phyloP scores from a whole-genome alignment of 2,797 vertebrate species.

The Babyrousa celebensis region DNA sequence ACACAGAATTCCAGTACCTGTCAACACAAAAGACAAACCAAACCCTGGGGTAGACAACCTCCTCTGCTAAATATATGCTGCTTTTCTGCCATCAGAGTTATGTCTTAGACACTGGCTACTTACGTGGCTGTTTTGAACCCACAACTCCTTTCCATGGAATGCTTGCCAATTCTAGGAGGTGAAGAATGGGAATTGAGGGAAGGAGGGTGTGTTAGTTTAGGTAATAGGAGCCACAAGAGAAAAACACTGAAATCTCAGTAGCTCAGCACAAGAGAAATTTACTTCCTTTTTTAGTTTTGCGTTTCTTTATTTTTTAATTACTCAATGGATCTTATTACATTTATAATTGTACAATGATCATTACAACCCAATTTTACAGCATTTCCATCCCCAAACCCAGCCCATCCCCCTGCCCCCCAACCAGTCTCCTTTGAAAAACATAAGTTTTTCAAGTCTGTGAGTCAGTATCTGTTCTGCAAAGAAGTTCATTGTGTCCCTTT shows the following conservation, averaged over 20 bases:
- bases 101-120: background rate
- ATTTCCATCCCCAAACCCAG: too few relatives aligned
- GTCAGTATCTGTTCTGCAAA: too few relatives aligned
- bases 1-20: background rate
- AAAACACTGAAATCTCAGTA: background rate
- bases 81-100: background rate
- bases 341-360: too few relatives aligned
- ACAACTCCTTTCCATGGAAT: background rate
- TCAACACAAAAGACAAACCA: background rate
- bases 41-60: background rate
- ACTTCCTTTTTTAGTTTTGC: background rate
- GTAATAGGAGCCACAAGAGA: background rate
- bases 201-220: background rate
- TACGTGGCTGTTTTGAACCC: background rate
- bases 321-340: too few relatives aligned
- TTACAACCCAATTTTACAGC: too few relatives aligned
- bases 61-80: background rate
- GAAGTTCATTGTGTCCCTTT: too few relatives aligned
- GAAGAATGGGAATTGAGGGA: background rate
- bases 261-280: background rate
- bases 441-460: too few relatives aligned
- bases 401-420: too few relatives aligned
- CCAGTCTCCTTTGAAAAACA: too few relatives aligned
- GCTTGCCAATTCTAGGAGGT: background rate
- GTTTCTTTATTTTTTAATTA: background rate